Base-by-base conservation (phyloP, 2,888 invertebrate species). In the Philhelius pedissequus region DNA sequence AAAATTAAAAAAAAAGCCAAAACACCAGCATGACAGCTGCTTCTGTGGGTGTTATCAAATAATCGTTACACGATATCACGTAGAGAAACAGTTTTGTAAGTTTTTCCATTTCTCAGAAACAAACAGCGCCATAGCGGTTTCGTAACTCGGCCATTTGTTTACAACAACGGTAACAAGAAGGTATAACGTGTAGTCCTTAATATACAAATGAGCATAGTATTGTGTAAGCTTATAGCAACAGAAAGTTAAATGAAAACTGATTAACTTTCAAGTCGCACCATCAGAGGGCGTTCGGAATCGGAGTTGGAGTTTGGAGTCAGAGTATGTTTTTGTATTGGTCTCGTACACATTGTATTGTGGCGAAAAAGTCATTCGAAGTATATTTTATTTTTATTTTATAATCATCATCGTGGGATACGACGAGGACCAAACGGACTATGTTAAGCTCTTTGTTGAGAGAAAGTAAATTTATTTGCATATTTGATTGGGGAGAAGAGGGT, bases 61-160 rank as follows among this genome's bases (percentile, higher is more conserved):
- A 80, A 79, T 76, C 84, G 71, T 84, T 84, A 84, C 58, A 80
- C 80, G 80, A 76, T 71, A 84, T 80, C 84, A 84, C 84, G 84
- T 84, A 84, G 84, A 58, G 68, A 80, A 30, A 45, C 25, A 45
- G 75, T 68, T 76, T 84, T 80, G 66, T 68, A 83, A 76, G 75
- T 70, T 74, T 52, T 50, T 38, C 15, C 56, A 60, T 60, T 54
- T 35, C 60, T n/a, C 56, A 13, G 35, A 45, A 40, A 69, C 5
- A 54, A 56, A 40, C 11, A 64, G 70, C 70, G 70, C 68, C 60
- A 40, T 9, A 64, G 70, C 70, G 70, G 75, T 68, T 76, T 76
- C 48, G 45, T 48, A 25, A 9, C 27, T 18, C 52, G 38, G 32
- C 56, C 75, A 60, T 58, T 68, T 50, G n/a, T 27, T 25, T 20